phyloP scores from a whole-genome alignment of 2,113 vertebrate species.

The Brachyhypopomus gauderio region DNA sequence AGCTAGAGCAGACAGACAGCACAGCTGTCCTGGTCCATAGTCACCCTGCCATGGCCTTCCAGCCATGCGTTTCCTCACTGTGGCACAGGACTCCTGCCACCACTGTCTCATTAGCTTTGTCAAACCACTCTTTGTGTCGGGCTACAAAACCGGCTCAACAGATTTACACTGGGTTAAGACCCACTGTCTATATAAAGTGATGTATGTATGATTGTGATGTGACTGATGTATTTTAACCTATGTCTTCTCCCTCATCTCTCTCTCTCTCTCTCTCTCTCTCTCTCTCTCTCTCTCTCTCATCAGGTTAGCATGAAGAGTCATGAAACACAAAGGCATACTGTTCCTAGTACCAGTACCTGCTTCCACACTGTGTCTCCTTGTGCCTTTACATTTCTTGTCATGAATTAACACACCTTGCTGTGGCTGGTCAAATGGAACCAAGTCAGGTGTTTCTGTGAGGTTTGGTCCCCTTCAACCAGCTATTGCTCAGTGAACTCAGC shows the following conservation, averaged over 20 bases:
- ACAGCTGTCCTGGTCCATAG: constrained; percentile 74
- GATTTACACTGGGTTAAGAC: neutral
- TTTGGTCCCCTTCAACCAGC: constrained; percentile 99
- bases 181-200: too few species aligned
- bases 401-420: constrained; percentile 85
- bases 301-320: constrained; percentile 33
- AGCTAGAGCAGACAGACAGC: constrained; percentile 74
- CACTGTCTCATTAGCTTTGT: neutral
- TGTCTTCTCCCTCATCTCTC: neutral
- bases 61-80: constrained; percentile 13
- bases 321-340: neutral
- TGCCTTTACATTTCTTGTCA: constrained; percentile 53
- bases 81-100: neutral
- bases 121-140: too few species aligned
- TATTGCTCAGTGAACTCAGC: constrained; percentile 86
- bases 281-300: constrained; percentile 35
- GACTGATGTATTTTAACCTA: neutral
- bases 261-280: neutral
- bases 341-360: neutral
- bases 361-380: neutral
- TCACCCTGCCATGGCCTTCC: constrained; percentile 39
- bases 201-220: neutral
- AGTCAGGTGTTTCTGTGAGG: constrained; percentile 96
- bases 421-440: constrained; percentile 99
- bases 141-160: neutral